phyloP scores from a whole-genome alignment of 2,797 vertebrate species.

The Capromys pilorides region DNA sequence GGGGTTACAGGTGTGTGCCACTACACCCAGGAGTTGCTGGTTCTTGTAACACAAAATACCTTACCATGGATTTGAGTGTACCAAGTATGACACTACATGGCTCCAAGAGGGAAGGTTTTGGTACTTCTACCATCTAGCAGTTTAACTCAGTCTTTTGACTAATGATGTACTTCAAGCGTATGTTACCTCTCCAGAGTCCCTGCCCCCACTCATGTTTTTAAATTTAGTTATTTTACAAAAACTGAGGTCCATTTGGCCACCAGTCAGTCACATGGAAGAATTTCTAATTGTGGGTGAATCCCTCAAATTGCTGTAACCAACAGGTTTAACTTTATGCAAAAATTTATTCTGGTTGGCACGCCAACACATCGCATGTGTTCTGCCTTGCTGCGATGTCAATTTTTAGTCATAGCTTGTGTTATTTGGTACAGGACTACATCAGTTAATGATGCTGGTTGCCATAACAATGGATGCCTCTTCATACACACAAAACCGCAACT shows the following conservation, averaged over 20 bases:
- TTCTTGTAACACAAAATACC: background rate
- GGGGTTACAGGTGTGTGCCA: background rate
- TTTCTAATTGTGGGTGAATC: slow-evolving; percentile 29
- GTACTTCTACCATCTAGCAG: background rate
- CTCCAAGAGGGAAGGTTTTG: background rate
- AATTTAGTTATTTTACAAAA: slow-evolving; percentile 28
- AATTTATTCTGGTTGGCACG: slow-evolving; percentile 77
- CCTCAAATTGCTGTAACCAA: slow-evolving; percentile 40
- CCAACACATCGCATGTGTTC: slow-evolving; percentile 68
- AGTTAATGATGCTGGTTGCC: slow-evolving; percentile 70
- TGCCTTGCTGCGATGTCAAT: slow-evolving; percentile 61
- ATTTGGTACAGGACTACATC: slow-evolving; percentile 74
- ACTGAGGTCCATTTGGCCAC: background rate
- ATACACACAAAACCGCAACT: slow-evolving; percentile 31
- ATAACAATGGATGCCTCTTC: slow-evolving; percentile 73
- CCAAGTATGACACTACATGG: background rate
- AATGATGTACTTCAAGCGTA: background rate
- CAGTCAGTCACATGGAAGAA: background rate
- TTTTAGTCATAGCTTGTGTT: slow-evolving; percentile 74
- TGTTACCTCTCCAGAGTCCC: background rate
- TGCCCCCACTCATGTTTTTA: background rate
- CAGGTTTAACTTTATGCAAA: slow-evolving; percentile 68
- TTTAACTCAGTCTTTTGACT: background rate
- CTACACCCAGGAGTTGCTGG: background rate
- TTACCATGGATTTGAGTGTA: background rate